These are phyloP conservation scores for Brassicogethes aeneus DNA, from an alignment of 2,888 invertebrate genomes.

Conservation along the genomic window DNA sequence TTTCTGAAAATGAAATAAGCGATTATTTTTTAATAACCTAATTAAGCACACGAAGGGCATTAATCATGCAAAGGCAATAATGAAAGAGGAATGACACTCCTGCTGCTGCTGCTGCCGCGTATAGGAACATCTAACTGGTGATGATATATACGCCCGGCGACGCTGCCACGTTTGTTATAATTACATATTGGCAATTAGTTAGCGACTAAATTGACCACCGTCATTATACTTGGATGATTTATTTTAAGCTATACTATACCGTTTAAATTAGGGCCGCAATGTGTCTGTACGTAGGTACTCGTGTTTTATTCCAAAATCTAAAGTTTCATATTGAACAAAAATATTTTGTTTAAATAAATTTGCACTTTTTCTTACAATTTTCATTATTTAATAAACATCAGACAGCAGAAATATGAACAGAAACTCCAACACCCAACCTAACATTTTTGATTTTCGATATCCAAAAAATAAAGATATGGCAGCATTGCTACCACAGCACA, in stretches of 20 bases:
- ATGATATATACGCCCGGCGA: constrained; percentile 37
- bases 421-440: too few relatives aligned
- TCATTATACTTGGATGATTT: constrained; percentile 42
- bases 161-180: constrained; percentile 37
- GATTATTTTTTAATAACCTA: constrained; percentile 31
- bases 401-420: too few relatives aligned
- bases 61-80: constrained; percentile 32
- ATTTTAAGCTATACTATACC: constrained; percentile 40
- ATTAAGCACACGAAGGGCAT: constrained; percentile 30
- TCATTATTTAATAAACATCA: too few relatives aligned
- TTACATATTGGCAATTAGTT: constrained; percentile 43
- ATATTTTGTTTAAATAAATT: too few relatives aligned
- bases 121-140: constrained; percentile 11
- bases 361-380: too few relatives aligned
- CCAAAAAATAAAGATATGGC: too few relatives aligned
- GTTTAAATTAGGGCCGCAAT: constrained; percentile 33
- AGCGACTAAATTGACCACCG: constrained; percentile 42
- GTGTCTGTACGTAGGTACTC: too few relatives aligned
- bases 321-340: too few relatives aligned
- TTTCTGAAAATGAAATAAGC: constrained; percentile 2
- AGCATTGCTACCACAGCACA: too few relatives aligned
- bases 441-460: too few relatives aligned
- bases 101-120: constrained; percentile 12
- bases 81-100: constrained; percentile 27
- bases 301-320: too few relatives aligned